These are phyloP conservation scores for Petrocephalus sullivani DNA, from an alignment of 2,797 vertebrate genomes.

Conservation along the genomic window DNA sequence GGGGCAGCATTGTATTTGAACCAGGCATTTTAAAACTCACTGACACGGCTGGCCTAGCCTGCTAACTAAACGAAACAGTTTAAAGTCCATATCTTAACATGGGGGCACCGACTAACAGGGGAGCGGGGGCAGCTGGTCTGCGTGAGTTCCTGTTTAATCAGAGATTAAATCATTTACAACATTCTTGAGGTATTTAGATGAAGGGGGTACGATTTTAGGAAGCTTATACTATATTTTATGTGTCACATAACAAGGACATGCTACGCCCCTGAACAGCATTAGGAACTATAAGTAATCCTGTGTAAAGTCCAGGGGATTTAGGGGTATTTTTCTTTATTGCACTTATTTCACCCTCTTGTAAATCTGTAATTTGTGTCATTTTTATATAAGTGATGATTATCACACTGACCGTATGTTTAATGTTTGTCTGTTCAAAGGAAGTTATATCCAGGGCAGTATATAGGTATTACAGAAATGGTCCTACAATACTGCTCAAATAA, in stretches of 20 bases:
- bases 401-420: background rate
- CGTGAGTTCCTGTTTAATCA: conserved; percentile 53
- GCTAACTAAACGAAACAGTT: conserved; percentile 26
- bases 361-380: background rate
- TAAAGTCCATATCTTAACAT: conserved; percentile 5
- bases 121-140: conserved; percentile 26
- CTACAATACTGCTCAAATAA: background rate
- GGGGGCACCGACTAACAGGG: conserved; percentile 24
- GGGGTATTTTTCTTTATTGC: conserved; percentile 27
- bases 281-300: conserved; percentile 45
- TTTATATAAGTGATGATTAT: background rate
- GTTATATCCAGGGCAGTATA: background rate
- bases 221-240: conserved; percentile 63
- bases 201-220: conserved; percentile 48
- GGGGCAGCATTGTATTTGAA: background rate
- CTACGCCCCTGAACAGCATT: conserved; percentile 31
- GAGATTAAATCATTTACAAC: conserved; percentile 65
- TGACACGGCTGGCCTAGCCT: background rate
- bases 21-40: background rate
- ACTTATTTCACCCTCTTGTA: background rate
- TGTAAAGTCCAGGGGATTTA: conserved; percentile 37
- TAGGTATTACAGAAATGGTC: background rate
- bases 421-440: background rate
- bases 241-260: conserved; percentile 49
- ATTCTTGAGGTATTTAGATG: conserved; percentile 66